Evolutionary conservation across 2,113 vertebrate genomes (phyloP).

Genomic region (Gopherus evgoodei): DNA sequence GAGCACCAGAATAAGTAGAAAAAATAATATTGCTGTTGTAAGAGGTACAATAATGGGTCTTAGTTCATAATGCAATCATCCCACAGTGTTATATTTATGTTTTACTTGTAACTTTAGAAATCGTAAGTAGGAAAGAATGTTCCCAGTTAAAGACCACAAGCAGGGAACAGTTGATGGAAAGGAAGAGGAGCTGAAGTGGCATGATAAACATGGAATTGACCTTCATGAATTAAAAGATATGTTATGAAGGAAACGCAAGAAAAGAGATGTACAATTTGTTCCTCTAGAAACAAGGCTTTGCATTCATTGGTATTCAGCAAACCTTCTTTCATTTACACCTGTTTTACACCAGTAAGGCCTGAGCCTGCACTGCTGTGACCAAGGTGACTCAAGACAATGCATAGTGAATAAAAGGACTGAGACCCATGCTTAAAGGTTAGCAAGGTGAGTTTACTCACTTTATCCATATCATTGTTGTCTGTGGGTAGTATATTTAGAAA

Average conservation of each 20-base stretch:
- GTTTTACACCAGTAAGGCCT: not conserved
- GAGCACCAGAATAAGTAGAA: not conserved
- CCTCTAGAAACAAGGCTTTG: not conserved
- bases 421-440: not conserved
- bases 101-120: not conserved
- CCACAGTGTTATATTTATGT: not conserved
- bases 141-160: not conserved
- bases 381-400: not conserved
- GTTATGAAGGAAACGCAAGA: not conserved
- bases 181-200: not conserved
- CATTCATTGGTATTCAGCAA: not conserved
- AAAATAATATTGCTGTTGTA: not conserved
- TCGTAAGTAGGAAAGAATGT: not conserved
- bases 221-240: not conserved
- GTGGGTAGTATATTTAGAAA: constrained; percentile 5
- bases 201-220: not conserved
- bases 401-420: not conserved
- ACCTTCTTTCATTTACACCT: not conserved
- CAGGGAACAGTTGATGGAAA: not conserved
- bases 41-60: not conserved
- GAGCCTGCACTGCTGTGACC: not conserved
- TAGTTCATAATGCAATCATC: not conserved
- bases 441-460: constrained; percentile 12
- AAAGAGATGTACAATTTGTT: not conserved
- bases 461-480: not conserved